These are phyloP conservation scores for Trichonephila clavata DNA, from an alignment of 1,140 invertebrate species.

Conservation along the genomic window DNA sequence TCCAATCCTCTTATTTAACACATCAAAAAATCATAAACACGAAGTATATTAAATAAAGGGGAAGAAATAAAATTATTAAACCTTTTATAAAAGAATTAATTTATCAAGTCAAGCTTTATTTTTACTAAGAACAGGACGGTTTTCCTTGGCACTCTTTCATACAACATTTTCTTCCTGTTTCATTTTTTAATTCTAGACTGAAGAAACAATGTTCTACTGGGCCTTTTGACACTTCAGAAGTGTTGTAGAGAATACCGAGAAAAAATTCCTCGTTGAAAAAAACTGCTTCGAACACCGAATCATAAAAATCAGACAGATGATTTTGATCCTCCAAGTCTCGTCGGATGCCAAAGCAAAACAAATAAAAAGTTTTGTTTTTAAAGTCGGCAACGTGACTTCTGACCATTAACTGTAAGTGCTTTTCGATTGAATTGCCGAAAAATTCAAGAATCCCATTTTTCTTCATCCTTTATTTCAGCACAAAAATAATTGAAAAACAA, in stretches of 20 bases:
- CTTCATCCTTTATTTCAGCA: neutral
- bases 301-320: neutral
- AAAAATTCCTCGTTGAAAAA: neutral
- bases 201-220: no score
- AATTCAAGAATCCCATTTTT: neutral
- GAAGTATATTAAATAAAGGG: no score
- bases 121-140: no score
- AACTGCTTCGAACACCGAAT: neutral
- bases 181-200: no score
- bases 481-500: neutral
- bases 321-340: neutral
- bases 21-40: no score
- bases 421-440: slow-evolving; percentile 34
- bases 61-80: no score
- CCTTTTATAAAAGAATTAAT: no score
- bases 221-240: neutral
- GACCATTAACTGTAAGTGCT: slow-evolving; percentile 20
- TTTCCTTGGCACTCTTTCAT: no score
- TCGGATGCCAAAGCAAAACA: neutral
- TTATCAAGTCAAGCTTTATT: no score
- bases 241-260: neutral
- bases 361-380: neutral
- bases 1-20: no score
- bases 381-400: slow-evolving; percentile 26
- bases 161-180: no score